phyloP scores from a whole-genome alignment of 2,888 invertebrate genomes.

The Ametastegia equiseti region DNA sequence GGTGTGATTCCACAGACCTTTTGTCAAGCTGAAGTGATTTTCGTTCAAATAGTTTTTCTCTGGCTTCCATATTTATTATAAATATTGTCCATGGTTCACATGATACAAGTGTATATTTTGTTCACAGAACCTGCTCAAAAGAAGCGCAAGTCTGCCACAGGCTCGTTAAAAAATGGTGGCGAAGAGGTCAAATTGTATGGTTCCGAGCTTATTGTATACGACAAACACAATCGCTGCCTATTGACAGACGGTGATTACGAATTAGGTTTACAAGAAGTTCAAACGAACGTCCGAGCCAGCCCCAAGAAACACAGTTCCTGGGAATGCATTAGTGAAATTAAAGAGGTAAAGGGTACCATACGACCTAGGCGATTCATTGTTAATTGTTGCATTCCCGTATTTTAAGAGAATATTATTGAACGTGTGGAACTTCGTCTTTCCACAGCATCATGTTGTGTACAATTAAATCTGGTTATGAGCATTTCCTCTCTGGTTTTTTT shows the following conservation, averaged over 20 bases:
- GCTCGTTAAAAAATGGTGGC: constrained; percentile 67
- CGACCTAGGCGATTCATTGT: no score
- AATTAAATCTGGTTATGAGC: not conserved
- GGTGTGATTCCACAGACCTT: not conserved
- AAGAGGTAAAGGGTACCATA: constrained; percentile 65
- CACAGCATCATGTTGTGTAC: not conserved
- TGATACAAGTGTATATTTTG: constrained; percentile 7
- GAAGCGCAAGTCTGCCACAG: constrained; percentile 81
- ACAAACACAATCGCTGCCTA: constrained; percentile 92
- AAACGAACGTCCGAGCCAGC: constrained; percentile 74
- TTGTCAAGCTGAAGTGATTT: no score
- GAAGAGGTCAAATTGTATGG: constrained; percentile 82
- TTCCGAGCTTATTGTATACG: constrained; percentile 92
- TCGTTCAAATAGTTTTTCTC: no score
- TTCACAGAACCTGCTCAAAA: constrained; percentile 83
- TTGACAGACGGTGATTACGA: constrained; percentile 95
- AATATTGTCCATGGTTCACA: not conserved
- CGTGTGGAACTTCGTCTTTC: no score
- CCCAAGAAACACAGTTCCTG: constrained; percentile 87
- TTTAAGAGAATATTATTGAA: no score
- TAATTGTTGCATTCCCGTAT: no score
- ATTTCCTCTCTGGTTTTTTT: no score
- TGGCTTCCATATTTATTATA: no score
- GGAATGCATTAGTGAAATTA: constrained; percentile 81
- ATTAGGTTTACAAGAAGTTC: constrained; percentile 87